A percentile compares a stretch with the other conserved stretches of the same genome.
Evolutionary conservation across 2,797 vertebrate genomes (phyloP).

Genomic region (Lagocephalus sceleratus): DNA sequence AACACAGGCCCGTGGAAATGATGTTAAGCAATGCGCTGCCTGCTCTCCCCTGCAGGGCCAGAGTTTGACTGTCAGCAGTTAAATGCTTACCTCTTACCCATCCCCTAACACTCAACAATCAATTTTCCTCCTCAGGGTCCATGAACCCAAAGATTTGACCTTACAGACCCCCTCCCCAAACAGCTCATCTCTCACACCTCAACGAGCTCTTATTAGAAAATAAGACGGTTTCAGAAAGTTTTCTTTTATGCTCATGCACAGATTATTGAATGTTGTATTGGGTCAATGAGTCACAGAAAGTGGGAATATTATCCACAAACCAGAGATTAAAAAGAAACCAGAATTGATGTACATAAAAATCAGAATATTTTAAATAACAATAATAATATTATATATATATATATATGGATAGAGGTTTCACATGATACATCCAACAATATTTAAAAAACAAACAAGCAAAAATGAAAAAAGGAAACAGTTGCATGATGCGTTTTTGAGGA

Average conservation of each 20-base stretch:
- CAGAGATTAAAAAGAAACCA: too few relatives aligned
- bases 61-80: conserved; percentile 77
- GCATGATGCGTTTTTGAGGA: too few relatives aligned
- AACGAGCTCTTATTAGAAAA: conserved; percentile 61
- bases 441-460: too few relatives aligned
- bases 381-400: too few relatives aligned
- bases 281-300: too few relatives aligned
- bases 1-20: conserved; percentile 68
- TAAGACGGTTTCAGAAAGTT: background rate
- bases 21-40: conserved; percentile 67
- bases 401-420: too few relatives aligned
- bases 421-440: too few relatives aligned
- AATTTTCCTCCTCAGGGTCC: conserved; percentile 73
- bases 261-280: background rate
- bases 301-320: too few relatives aligned
- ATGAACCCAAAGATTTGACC: conserved; percentile 73
- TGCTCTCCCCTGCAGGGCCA: conserved; percentile 69
- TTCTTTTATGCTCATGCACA: background rate
- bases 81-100: conserved; percentile 64
- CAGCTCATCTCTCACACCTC: conserved; percentile 54
- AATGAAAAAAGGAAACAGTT: too few relatives aligned
- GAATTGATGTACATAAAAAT: too few relatives aligned
- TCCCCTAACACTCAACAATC: conserved; percentile 71
- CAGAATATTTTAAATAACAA: too few relatives aligned
- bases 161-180: conserved; percentile 36